Base-by-base conservation (phyloP, 2,797 vertebrate genomes). In the Darevskia mixta region DNA sequence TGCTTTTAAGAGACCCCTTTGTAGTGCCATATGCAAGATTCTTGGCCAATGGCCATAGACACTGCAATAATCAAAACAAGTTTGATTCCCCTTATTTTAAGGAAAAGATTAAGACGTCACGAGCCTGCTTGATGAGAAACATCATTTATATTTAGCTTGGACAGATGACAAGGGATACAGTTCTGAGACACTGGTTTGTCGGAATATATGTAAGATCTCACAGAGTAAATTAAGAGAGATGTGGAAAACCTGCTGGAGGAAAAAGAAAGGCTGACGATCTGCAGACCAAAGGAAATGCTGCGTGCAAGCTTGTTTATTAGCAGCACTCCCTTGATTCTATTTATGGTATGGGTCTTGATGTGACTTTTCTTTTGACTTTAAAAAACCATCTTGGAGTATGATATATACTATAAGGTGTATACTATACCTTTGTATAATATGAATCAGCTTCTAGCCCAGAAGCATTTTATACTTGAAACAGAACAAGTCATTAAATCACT, bases 401-500 rank as follows among this genome's bases (percentile, higher is more conserved):
- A 89, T 25, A 45, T 55, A 85, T 81, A 55, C 49, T 55, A 15
- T 55, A 55, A 55, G 49, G 49, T 55, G 49, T 55, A 55, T 55
- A 15, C 49, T 13, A 55, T 81, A 85, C 58, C 43, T 76, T 86
- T 55, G 61, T 55, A 55, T 86, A 80, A 86, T 77, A 82, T 69
- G 71, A 89, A 86, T 41, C 71, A 89, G 41, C 43, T 81, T 79
- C 79, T 77, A 86, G 64, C 61, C 58, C 61, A 86, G 78, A 82
- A 89, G 82, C 79, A 43, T 82, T 86, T 89, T 43, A 76, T 69
- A 89, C 83, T 58, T 86, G 80, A 89, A 82, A 89, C 71, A 76
- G 83, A 89, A 77, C 79, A 85, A 86, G 78, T 85, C 78, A 86
- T 81, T 89, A 82, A 89, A 89, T 86, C 88, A 86, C 83, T 69